These are phyloP conservation scores for Triplophysa siluroides DNA, from an alignment of 2,113 vertebrate species.

Conservation along the genomic window DNA sequence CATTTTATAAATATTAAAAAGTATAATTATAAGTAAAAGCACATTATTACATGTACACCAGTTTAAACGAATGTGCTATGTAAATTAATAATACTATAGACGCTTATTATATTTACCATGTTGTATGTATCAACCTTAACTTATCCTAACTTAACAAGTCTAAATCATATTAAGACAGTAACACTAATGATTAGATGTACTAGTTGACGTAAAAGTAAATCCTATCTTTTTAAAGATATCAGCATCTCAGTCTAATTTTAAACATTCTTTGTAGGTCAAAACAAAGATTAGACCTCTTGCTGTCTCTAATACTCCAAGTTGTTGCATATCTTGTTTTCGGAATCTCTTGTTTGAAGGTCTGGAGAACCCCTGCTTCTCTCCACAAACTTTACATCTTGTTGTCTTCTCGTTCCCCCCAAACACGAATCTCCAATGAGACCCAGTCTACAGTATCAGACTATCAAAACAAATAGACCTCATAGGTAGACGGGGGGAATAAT, in stretches of 20 bases:
- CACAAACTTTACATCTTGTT: constrained; percentile 31
- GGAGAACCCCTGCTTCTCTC: constrained; percentile 35
- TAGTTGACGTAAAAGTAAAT: not conserved
- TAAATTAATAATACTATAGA: no score
- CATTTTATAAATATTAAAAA: no score
- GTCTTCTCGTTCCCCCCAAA: constrained; percentile 54
- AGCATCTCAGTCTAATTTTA: not conserved
- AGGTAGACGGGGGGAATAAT: not conserved
- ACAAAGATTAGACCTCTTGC: constrained; percentile 24
- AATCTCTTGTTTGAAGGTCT: constrained; percentile 38
- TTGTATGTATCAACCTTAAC: not conserved
- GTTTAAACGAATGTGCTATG: no score
- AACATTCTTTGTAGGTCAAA: not conserved
- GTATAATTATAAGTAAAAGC: no score
- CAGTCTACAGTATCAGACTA: constrained; percentile 39
- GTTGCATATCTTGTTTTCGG: constrained; percentile 52
- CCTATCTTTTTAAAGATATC: not conserved
- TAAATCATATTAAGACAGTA: not conserved
- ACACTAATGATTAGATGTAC: constrained; percentile 18
- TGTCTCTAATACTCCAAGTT: not conserved
- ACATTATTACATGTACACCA: no score
- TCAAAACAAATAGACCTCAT: constrained; percentile 56
- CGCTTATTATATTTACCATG: no score
- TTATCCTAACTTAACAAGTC: not conserved
- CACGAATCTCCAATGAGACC: constrained; percentile 42